phyloP scores from a whole-genome alignment of 2,113 vertebrate species.

The Podarcis muralis region DNA sequence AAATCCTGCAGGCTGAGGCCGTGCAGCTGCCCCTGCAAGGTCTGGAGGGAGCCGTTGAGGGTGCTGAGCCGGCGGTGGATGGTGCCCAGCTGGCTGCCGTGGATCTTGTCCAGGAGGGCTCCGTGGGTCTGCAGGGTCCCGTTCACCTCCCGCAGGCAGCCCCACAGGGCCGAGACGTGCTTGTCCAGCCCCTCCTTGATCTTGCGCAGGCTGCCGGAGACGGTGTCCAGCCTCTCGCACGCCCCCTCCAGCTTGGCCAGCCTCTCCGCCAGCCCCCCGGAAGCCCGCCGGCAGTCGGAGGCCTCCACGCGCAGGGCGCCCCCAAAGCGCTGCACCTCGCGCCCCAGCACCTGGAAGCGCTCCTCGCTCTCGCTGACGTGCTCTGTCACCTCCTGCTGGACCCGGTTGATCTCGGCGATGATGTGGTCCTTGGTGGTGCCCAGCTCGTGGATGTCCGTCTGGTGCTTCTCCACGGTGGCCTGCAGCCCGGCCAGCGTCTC shows the following conservation, averaged over 20 bases:
- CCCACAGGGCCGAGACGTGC: conserved; percentile 88
- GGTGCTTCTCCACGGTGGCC: conserved; percentile 80
- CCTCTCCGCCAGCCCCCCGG: conserved; percentile 78
- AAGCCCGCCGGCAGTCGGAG: conserved; percentile 71
- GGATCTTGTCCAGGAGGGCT: conserved; percentile 79
- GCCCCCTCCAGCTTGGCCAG: conserved; percentile 85
- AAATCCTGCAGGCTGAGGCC: conserved; percentile 76
- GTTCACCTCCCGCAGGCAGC: conserved; percentile 83
- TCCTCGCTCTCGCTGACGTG: conserved; percentile 76
- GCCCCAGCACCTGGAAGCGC: conserved; percentile 72
- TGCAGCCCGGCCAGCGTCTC: conserved; percentile 84
- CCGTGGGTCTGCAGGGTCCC: conserved; percentile 76
- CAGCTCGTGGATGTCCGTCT: conserved; percentile 76
- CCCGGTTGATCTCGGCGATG: conserved; percentile 81
- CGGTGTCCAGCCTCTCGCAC: conserved; percentile 80
- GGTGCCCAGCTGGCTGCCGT: conserved; percentile 76
- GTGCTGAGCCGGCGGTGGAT: conserved; percentile 72
- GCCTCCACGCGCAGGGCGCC: conserved; percentile 73
- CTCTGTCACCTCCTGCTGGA: conserved; percentile 78
- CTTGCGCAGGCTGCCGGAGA: conserved; percentile 80
- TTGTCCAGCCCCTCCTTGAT: conserved; percentile 85
- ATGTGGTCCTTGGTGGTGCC: conserved; percentile 78
- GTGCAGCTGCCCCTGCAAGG: conserved; percentile 76
- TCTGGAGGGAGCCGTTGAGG: conserved; percentile 83
- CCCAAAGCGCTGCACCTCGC: conserved; percentile 71